Base-by-base conservation (phyloP, 2,888 invertebrate genomes). In the Liopterus haemorrhoidalis region DNA sequence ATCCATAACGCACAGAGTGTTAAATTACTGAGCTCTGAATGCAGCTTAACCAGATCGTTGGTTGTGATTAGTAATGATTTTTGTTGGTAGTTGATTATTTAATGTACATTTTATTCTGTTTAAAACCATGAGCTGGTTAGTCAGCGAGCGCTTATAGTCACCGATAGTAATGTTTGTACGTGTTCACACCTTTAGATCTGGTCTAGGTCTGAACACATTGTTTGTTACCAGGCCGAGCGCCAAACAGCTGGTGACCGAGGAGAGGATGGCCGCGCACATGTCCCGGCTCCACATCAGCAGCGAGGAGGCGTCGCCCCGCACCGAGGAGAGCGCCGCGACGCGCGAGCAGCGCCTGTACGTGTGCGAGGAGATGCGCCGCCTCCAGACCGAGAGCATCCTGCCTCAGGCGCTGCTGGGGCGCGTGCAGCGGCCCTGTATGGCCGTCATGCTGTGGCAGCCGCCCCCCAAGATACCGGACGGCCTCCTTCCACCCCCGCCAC, bases 221-320 rank as follows among this genome's bases (percentile, higher is more conserved):
- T 27, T 32, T 16, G 14, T 40, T 45, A 25, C 4, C 32, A 47
- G 47, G 4, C 44, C 39, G 12, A 78, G 79, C 32, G 61, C 72
- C 5, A 89, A 89, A 60, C 85, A 86, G 61, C 74, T 82, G 27
- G 86, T 88, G 51, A 85, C 86, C 0, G 88, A 88, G 63, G 88
- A 88, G 59, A 85, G 82, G 64, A 88, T 89, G 80, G 82, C 86
- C 0, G 85, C 83, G 16, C 85, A 87, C 59, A 75, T 89, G 51
- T 81, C 77, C 53, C 77, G 81, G 24, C 70, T 89, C 21, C 85
- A 86, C 60, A 85, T 89, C 54, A 75, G 71, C 57, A 63, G 69
- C 5, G 67, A 68, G 59, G 42, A 42, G 4, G 57, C 55, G 4
- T 33, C 58, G 3, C 44, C 55, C 12, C 42, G 52, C 9, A 55